A percentile compares a stretch with the other conserved stretches of the same genome.
Conservation (phyloP, 2,113 vertebrate genomes). For the Copsychus sechellarum region DNA sequence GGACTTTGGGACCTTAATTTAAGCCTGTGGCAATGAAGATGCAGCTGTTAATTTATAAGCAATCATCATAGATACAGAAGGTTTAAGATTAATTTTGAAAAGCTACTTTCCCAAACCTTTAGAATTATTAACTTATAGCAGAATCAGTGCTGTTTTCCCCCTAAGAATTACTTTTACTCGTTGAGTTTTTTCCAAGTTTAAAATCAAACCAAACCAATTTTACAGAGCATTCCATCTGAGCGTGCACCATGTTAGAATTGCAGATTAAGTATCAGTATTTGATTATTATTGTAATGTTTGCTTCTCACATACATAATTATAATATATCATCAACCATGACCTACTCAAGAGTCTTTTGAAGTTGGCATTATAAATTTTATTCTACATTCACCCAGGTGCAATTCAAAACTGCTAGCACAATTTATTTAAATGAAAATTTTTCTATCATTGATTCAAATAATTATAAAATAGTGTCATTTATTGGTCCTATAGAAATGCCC, state of each 20-base stretch:
- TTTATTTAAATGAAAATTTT: not conserved
- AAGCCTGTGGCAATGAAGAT: conserved; percentile 65
- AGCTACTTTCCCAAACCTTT: conserved; percentile 36
- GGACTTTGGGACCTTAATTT: conserved; percentile 67
- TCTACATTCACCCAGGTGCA: not conserved
- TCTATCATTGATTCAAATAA: not conserved
- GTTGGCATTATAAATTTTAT: not conserved
- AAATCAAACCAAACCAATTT: conserved; percentile 25
- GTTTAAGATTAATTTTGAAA: conserved; percentile 33
- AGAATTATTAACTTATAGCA: conserved; percentile 31
- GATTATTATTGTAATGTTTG: conserved; percentile 25
- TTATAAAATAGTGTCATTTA: not conserved
- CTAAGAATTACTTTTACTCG: not conserved
- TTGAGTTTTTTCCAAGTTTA: conserved; percentile 15
- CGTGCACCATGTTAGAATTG: conserved; percentile 20
- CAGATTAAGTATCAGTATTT: conserved; percentile 29
- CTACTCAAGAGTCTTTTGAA: conserved; percentile 2
- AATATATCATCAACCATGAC: conserved; percentile 17
- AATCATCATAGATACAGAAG: conserved; percentile 61
- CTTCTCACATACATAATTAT: not conserved
- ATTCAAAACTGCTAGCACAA: not conserved
- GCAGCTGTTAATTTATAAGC: conserved; percentile 71
- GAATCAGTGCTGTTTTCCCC: not conserved
- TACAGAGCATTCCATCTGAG: not conserved
- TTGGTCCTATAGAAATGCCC: not conserved